Percentiles rank a stretch among this genome's conserved stretches.
These are phyloP conservation scores for Hirtodrosophila histrioides DNA, from an alignment of 2,888 invertebrate species.

Conservation along the genomic window DNA sequence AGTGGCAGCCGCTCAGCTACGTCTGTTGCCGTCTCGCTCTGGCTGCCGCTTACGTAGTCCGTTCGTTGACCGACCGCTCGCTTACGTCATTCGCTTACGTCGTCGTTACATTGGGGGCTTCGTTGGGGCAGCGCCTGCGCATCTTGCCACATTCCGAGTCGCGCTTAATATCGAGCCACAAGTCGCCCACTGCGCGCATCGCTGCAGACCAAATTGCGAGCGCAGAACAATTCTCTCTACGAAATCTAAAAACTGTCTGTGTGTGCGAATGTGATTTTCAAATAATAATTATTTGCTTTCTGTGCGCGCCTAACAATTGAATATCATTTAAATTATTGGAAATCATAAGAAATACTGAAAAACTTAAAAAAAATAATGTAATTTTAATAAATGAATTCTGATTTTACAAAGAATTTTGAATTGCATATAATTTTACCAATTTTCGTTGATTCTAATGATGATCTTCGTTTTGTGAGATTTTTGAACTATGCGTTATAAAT, in stretches of 20 bases:
- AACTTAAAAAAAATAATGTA: too few species aligned
- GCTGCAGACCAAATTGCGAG: constrained; percentile 32
- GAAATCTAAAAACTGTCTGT: constrained; percentile 37
- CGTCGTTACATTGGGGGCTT: constrained; percentile 61
- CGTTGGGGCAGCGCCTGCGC: constrained; percentile 69
- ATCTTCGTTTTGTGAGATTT: too few species aligned
- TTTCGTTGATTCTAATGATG: too few species aligned
- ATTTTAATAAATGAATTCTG: too few species aligned
- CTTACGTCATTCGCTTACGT: constrained; percentile 68
- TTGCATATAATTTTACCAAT: too few species aligned
- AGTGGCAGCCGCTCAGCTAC: background rate
- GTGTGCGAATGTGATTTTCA: constrained; percentile 4
- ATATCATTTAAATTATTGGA: constrained; percentile 1
- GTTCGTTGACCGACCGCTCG: constrained; percentile 44
- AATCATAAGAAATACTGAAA: too few species aligned
- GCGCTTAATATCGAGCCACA: constrained; percentile 83
- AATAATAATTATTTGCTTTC: constrained; percentile 14
- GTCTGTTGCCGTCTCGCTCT: constrained; percentile 47
- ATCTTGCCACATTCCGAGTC: constrained; percentile 83
- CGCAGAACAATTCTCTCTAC: constrained; percentile 8
- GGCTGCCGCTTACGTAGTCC: constrained; percentile 53
- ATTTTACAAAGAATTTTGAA: too few species aligned
- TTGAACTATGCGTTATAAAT: too few species aligned
- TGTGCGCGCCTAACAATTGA: constrained; percentile 24
- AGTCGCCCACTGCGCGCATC: constrained; percentile 70